phyloP scores from a whole-genome alignment of 1,140 invertebrate genomes.

The Galendromus occidentalis region DNA sequence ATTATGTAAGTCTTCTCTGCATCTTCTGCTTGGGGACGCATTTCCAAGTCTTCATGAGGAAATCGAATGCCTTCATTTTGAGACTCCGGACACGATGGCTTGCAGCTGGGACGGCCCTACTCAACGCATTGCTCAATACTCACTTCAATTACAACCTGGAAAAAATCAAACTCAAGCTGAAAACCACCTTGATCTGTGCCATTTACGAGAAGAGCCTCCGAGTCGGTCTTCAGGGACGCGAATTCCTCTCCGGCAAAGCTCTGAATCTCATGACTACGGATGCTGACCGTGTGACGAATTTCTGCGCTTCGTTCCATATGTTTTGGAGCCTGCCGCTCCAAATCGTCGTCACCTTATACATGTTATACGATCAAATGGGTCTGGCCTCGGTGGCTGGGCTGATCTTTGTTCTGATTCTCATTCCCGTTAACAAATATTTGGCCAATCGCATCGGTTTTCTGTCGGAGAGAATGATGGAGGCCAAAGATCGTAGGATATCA shows the following conservation, averaged over 20 bases:
- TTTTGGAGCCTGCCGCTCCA: constrained; percentile 88
- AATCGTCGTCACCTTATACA: constrained; percentile 54
- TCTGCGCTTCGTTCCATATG: constrained; percentile 83
- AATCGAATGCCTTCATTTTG: too few relatives aligned
- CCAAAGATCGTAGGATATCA: constrained; percentile 75
- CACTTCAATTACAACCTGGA: constrained; percentile 79
- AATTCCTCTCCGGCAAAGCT: constrained; percentile 60
- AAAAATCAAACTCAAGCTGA: constrained; percentile 63
- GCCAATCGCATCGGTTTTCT: constrained; percentile 70
- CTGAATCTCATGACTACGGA: constrained; percentile 95
- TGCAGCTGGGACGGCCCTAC: constrained; percentile 26
- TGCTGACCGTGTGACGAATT: constrained; percentile 78
- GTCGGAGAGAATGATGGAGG: constrained; percentile 67
- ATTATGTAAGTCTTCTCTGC: constrained; percentile 35
- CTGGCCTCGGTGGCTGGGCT: constrained; percentile 74
- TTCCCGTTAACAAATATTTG: constrained; percentile 80
- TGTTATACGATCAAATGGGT: constrained; percentile 69
- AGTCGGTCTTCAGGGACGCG: constrained; percentile 24
- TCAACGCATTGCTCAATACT: constrained; percentile 50
- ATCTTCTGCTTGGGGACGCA: too few relatives aligned
- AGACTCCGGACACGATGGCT: constrained; percentile 16
- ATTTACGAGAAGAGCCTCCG: constrained; percentile 68
- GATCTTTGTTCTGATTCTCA: constrained; percentile 59
- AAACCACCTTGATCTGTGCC: constrained; percentile 54
- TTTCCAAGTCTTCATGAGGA: too few relatives aligned